These are phyloP conservation scores for Palythoa grandis DNA, from an alignment of 92 coral and sea anemone genomes.

Conservation along the genomic window DNA sequence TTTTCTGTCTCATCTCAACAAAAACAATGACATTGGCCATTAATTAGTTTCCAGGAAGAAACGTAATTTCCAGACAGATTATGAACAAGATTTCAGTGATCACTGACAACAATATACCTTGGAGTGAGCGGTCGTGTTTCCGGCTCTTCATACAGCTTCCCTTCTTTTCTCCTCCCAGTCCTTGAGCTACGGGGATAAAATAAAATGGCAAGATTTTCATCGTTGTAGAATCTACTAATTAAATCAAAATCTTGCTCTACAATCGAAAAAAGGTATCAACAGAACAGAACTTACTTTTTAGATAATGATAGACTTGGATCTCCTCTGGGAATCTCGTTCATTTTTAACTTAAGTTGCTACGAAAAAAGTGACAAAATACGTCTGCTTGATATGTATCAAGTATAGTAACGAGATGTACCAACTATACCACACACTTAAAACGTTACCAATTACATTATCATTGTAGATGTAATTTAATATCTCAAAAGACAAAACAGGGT, in stretches of 20 bases:
- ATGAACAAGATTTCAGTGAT: neutral
- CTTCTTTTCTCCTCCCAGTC: conserved; percentile 17
- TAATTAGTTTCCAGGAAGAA: no score
- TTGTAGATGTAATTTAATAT: no score
- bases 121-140: conserved; percentile 90
- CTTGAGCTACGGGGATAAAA: conserved; percentile 18
- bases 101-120: conserved; percentile 50
- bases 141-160: conserved; percentile 66
- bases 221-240: neutral
- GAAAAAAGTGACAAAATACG: conserved; percentile 6
- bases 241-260: neutral
- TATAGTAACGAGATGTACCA: no score
- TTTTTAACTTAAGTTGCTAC: conserved; percentile 30
- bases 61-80: no score
- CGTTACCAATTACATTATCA: no score
- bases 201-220: neutral
- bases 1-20: no score
- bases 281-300: conserved; percentile 1
- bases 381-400: neutral
- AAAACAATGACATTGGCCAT: no score
- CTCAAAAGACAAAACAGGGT: no score
- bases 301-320: conserved; percentile 24
- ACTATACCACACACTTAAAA: no score
- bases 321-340: conserved; percentile 38
- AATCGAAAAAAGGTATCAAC: neutral